A percentile compares a stretch with the other conserved stretches of the same genome.
These are phyloP conservation scores for Drosophila prosaltans DNA, from an alignment of 1,140 invertebrate species.

Conservation along the genomic window DNA sequence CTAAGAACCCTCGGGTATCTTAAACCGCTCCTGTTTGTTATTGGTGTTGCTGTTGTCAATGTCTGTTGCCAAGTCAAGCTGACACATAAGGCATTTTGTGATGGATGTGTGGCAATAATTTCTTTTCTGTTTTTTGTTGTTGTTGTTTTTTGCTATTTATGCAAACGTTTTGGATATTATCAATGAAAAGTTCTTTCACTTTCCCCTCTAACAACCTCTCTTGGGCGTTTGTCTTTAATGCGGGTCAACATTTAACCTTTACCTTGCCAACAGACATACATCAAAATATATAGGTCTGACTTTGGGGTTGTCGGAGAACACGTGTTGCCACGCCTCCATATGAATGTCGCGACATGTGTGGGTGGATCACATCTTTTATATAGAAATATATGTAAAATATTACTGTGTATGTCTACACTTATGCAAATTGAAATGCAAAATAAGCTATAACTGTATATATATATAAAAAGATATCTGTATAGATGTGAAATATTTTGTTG, in stretches of 20 bases:
- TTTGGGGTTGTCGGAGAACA: slow-evolving; percentile 45
- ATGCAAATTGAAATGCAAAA: slow-evolving; percentile 73
- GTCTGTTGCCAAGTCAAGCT: slow-evolving; percentile 31
- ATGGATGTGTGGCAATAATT: slow-evolving; percentile 60
- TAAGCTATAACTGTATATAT: slow-evolving; percentile 41
- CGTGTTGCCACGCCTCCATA: slow-evolving; percentile 37
- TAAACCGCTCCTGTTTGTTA: slow-evolving; percentile 10
- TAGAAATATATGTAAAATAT: slow-evolving; percentile 27
- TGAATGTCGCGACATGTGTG: slow-evolving; percentile 19
- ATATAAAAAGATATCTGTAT: slow-evolving; percentile 34
- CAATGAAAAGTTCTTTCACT: slow-evolving; percentile 33
- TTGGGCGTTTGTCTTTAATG: slow-evolving; percentile 33
- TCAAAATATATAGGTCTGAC: slow-evolving; percentile 51
- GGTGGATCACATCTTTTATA: slow-evolving; percentile 42
- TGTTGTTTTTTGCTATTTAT: slow-evolving; percentile 44
- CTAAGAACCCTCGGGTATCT: no score
- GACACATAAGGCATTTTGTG: slow-evolving; percentile 54
- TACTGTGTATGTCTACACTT: slow-evolving; percentile 43
- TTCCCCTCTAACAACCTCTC: neutral
- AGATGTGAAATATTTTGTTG: neutral
- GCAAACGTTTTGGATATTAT: slow-evolving; percentile 53
- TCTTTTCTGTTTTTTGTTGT: neutral
- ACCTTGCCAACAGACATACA: slow-evolving; percentile 58
- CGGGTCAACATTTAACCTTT: slow-evolving; percentile 64
- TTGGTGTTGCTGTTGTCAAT: slow-evolving; percentile 18